Evolutionary conservation across 64 coral and sea anemone species (phyloP).

Genomic region (Exaiptasia diaphana): DNA sequence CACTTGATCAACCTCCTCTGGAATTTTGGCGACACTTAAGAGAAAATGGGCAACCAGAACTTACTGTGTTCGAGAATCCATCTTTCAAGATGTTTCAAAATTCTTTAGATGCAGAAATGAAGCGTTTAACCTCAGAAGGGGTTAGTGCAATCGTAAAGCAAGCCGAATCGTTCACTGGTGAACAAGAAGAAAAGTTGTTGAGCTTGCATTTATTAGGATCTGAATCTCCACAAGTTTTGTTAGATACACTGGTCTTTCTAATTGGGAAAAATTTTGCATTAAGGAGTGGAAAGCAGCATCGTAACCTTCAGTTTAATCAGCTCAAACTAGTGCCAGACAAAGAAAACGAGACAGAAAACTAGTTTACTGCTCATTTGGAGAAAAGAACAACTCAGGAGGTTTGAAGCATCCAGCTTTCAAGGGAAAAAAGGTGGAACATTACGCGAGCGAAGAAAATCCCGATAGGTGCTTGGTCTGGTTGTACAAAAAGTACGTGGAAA

Average conservation of each 20-base stretch:
- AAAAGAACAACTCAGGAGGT: slow-evolving; percentile 18
- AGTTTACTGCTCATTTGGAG: slow-evolving; percentile 18
- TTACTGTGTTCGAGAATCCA: neutral
- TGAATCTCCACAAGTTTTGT: slow-evolving; percentile 15
- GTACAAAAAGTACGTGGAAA: slow-evolving; percentile 38
- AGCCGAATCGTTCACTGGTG: neutral
- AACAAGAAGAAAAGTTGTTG: slow-evolving; percentile 10
- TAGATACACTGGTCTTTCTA: slow-evolving; percentile 54
- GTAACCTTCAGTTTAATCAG: neutral
- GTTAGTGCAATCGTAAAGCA: neutral
- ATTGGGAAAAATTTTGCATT: too few relatives aligned
- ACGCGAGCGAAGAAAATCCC: neutral
- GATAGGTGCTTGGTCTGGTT: slow-evolving; percentile 22
- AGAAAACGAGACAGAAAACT: neutral
- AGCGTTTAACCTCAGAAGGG: neutral
- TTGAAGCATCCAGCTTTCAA: slow-evolving; percentile 37
- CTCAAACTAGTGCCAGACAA: neutral
- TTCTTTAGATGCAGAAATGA: slow-evolving; percentile 12
- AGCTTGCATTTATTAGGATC: neutral
- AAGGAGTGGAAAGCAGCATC: neutral
- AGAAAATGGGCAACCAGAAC: slow-evolving; percentile 6
- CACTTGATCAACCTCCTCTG: too few relatives aligned
- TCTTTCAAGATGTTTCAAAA: slow-evolving; percentile 17
- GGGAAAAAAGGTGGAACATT: slow-evolving; percentile 20
- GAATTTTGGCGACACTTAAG: neutral